Evolutionary conservation across 1,140 invertebrate genomes (phyloP).

Genomic region (Sarcophaga peregrina): DNA sequence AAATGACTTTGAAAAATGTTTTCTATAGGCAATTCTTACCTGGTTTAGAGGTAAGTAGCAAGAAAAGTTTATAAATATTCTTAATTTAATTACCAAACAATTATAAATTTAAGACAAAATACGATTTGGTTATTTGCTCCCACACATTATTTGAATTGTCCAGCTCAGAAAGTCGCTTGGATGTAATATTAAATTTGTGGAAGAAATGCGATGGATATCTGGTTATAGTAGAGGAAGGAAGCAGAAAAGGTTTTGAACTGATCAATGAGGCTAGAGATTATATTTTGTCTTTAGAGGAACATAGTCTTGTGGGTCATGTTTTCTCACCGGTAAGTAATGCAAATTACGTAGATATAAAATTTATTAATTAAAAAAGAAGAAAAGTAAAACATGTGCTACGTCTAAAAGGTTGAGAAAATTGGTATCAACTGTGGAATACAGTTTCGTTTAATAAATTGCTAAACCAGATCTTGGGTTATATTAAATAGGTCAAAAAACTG

Average conservation of each 20-base stretch:
- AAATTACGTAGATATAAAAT: too few species aligned
- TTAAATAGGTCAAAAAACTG: too few species aligned
- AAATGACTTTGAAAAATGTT: conserved; percentile 71
- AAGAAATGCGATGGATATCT: conserved; percentile 85
- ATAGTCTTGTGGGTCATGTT: conserved; percentile 70
- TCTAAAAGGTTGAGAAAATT: too few species aligned
- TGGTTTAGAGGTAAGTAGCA: conserved; percentile 66
- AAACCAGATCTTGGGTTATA: too few species aligned
- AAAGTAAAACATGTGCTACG: too few species aligned
- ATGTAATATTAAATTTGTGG: conserved; percentile 84
- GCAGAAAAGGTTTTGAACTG: conserved; percentile 80
- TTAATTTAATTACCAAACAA: conserved; percentile 2
- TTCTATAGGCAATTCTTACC: conserved; percentile 87
- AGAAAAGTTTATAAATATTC: background rate
- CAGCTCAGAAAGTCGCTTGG: conserved; percentile 73
- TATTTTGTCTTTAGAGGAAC: conserved; percentile 70
- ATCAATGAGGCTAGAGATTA: conserved; percentile 82
- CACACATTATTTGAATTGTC: conserved; percentile 86
- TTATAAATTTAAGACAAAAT: conserved; percentile 71
- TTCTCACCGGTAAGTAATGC: conserved; percentile 76
- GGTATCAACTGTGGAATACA: too few species aligned
- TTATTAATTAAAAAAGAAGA: too few species aligned
- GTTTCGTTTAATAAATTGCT: too few species aligned
- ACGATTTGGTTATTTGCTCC: conserved; percentile 84
- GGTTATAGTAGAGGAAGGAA: conserved; percentile 87